A percentile compares a stretch with the other conserved stretches of the same genome.
Conservation (phyloP, 2,113 vertebrate species). For the Ardeotis arabs region DNA sequence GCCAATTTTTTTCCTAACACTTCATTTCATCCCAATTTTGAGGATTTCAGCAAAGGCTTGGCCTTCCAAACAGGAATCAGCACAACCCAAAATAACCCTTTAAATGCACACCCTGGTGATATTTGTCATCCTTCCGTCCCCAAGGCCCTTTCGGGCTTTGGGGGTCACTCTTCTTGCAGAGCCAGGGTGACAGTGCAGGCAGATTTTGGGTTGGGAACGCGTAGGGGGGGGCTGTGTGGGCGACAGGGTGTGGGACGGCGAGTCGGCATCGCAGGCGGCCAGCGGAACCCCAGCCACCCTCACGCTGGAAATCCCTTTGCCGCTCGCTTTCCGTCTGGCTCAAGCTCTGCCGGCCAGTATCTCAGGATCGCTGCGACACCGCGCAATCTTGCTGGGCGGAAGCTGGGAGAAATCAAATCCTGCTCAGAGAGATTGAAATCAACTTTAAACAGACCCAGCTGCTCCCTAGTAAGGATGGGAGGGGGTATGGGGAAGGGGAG, state of each 20-base stretch:
- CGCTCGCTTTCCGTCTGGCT: not conserved
- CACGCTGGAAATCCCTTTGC: not conserved
- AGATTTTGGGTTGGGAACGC: not conserved
- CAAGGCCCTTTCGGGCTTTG: not conserved
- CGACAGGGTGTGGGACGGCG: not conserved
- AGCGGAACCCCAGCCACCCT: not conserved
- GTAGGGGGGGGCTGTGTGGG: no score
- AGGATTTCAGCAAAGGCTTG: not conserved
- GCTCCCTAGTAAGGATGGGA: not conserved
- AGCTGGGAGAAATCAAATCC: not conserved
- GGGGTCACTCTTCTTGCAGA: not conserved
- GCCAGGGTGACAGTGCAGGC: not conserved
- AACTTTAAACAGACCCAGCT: constrained; percentile 23
- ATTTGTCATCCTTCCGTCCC: not conserved
- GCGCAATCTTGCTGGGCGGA: not conserved
- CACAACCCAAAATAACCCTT: not conserved
- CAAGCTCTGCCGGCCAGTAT: not conserved
- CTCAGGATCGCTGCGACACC: not conserved
- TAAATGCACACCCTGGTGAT: rapidly evolving
- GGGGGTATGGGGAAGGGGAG: not conserved
- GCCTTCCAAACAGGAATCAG: not conserved
- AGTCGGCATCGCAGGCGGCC: not conserved
- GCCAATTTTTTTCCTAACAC: not conserved
- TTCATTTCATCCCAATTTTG: not conserved
- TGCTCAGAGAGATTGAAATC: constrained; percentile 1